These are phyloP conservation scores for Valencia hispanica DNA, from an alignment of 2,797 vertebrate species.

Conservation along the genomic window DNA sequence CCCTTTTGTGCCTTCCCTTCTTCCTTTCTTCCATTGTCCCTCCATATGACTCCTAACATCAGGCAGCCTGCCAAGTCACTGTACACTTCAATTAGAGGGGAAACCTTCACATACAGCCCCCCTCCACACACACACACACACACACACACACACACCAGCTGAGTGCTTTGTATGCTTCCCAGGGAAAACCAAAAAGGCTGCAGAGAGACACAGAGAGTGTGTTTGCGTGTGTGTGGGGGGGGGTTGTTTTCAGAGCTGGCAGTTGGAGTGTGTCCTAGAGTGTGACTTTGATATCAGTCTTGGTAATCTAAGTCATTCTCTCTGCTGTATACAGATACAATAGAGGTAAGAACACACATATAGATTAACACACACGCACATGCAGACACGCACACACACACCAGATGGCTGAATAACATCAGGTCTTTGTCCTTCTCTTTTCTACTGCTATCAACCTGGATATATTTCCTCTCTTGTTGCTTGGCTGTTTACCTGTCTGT, in stretches of 20 bases:
- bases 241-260: constrained; percentile 14
- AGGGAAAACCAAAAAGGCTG: constrained; percentile 35
- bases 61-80: constrained; percentile 70
- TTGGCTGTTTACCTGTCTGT: constrained; percentile 28
- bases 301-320: constrained; percentile 75
- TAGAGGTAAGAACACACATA: constrained; percentile 37
- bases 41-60: constrained; percentile 64
- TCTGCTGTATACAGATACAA: constrained; percentile 65
- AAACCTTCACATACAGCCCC: constrained; percentile 32
- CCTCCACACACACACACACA: constrained; percentile 18
- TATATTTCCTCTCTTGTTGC: constrained; percentile 29
- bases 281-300: constrained; percentile 77
- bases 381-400: constrained; percentile 24
- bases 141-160: constrained; percentile 30
- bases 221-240: not conserved
- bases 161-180: constrained; percentile 42
- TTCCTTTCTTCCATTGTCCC: constrained; percentile 47
- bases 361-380: constrained; percentile 13
- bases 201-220: constrained; percentile 12
- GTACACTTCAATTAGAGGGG: constrained; percentile 71
- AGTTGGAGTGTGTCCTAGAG: constrained; percentile 59
- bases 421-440: constrained; percentile 55
- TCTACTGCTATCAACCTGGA: constrained; percentile 37
- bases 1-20: constrained; percentile 10
- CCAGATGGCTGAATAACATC: constrained; percentile 68